These are phyloP conservation scores for Hyppa rectilinea DNA, from an alignment of 2,888 invertebrate species.

Conservation along the genomic window DNA sequence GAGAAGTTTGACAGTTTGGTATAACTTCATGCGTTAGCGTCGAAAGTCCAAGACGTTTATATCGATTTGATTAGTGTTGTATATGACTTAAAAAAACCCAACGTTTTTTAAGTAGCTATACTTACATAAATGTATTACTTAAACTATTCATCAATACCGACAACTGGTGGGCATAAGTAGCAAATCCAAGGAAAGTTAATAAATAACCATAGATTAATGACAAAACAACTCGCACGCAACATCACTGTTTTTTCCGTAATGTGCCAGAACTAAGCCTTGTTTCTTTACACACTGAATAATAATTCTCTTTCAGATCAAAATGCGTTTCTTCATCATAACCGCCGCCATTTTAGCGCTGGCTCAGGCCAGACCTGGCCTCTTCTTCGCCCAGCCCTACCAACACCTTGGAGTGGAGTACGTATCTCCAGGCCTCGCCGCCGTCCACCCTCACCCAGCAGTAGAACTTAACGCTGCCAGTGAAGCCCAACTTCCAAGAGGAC, in stretches of 20 bases:
- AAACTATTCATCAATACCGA: neutral
- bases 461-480: constrained; percentile 93
- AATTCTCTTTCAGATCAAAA: constrained; percentile 71
- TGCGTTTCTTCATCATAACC: constrained; percentile 78
- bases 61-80: neutral
- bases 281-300: neutral
- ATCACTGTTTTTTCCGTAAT: neutral
- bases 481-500: constrained; percentile 92
- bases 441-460: constrained; percentile 93
- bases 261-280: neutral
- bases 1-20: no score
- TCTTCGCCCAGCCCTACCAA: constrained; percentile 86
- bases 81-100: neutral
- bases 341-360: constrained; percentile 82
- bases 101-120: neutral
- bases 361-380: constrained; percentile 86
- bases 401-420: constrained; percentile 89
- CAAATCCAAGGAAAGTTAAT: neutral
- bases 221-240: constrained; percentile 1
- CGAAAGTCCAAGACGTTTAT: neutral
- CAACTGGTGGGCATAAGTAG: no score
- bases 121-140: no score
- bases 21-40: no score
- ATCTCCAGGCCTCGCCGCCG: constrained; percentile 72
- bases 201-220: neutral